Conservation (phyloP, 2,797 vertebrate species). For the Mycteria americana region DNA sequence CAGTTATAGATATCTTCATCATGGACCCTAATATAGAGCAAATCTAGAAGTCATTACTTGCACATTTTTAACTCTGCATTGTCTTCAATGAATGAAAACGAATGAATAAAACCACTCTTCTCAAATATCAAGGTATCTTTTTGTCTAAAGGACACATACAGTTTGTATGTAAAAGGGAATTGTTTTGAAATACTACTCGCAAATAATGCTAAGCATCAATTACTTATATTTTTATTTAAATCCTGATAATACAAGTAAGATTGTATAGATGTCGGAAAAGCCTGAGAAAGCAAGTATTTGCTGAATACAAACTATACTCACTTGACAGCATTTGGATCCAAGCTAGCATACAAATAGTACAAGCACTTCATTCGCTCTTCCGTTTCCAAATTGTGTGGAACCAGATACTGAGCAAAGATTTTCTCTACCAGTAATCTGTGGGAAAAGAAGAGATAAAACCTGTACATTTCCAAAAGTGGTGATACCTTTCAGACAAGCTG, state of each 20-base stretch:
- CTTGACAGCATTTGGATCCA: slow-evolving; percentile 99
- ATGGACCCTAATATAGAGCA: background rate
- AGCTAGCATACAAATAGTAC: slow-evolving; percentile 97
- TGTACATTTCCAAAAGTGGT: background rate
- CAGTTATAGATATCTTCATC: background rate
- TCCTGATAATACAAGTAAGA: background rate
- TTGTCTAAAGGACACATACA: rapidly evolving
- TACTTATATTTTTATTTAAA: background rate
- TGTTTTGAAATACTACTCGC: background rate
- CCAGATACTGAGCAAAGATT: slow-evolving; percentile 98
- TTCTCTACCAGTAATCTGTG: slow-evolving; percentile 95
- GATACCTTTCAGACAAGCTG: background rate
- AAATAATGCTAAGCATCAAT: background rate
- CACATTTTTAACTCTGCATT: background rate
- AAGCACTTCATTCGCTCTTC: slow-evolving; percentile 99
- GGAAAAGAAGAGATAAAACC: background rate
- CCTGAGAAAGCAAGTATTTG: background rate
- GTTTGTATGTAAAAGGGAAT: background rate
- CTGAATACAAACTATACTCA: slow-evolving; percentile 68
- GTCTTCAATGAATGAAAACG: background rate
- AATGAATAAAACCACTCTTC: background rate
- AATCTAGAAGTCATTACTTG: background rate
- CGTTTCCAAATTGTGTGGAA: slow-evolving; percentile 97
- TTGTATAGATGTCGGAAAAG: background rate
- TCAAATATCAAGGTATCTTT: background rate